These are phyloP conservation scores for Pangasius krempfi DNA, from an alignment of 2,797 vertebrate species.

Conservation along the genomic window DNA sequence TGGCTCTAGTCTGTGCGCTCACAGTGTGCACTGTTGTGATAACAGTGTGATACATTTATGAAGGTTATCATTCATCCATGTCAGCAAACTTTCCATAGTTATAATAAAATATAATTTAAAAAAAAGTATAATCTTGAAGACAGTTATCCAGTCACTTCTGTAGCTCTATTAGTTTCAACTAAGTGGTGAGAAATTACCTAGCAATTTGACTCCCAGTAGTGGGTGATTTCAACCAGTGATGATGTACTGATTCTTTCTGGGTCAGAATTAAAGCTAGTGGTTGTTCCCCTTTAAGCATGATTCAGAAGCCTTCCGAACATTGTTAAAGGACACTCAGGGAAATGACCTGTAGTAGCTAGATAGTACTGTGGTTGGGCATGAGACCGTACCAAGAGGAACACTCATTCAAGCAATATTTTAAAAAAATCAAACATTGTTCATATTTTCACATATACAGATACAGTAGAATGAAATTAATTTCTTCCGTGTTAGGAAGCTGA, in stretches of 20 bases:
- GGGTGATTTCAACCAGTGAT: background rate
- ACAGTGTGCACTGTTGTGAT: background rate
- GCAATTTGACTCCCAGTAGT: background rate
- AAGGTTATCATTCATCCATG: background rate
- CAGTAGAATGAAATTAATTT: background rate
- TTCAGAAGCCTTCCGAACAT: background rate
- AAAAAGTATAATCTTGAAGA: background rate
- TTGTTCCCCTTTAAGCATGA: background rate
- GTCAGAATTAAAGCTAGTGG: background rate
- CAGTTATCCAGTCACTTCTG: background rate
- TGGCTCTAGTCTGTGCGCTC: background rate
- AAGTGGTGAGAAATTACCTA: background rate
- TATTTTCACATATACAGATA: background rate
- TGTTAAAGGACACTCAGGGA: background rate
- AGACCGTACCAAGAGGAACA: background rate
- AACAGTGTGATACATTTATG: constrained; percentile 8
- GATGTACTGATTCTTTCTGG: background rate
- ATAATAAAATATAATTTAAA: background rate
- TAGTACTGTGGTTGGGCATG: background rate
- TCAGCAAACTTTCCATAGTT: constrained; percentile 7
- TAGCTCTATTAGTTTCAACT: background rate
- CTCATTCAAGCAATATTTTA: background rate
- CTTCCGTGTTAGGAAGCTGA: background rate
- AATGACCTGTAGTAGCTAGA: background rate
- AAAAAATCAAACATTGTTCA: too few species aligned